Evolutionary conservation across 2,113 vertebrate genomes (phyloP), one percentile per base, ranked within the genome.

Genomic region (Paramormyrops kingsleyae): DNA sequence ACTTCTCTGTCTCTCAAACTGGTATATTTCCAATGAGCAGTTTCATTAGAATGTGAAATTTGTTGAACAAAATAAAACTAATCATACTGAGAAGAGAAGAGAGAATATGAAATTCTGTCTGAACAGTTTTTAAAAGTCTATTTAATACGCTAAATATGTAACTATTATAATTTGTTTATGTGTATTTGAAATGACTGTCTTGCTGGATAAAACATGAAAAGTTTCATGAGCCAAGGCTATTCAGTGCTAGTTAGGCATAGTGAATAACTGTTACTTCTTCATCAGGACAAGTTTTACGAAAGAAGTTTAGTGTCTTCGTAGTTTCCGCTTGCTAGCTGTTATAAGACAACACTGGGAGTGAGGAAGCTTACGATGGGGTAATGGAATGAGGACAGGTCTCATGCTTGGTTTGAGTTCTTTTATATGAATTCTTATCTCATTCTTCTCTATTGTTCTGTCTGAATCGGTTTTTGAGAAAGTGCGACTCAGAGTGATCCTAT

Each of bases 51-150:
- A 13, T 88, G 31, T 83, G 46, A 12, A 89, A 89, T 27, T 46
- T 85, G 46, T 1, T 47, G 42, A 85, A 13, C 19, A 87, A 89
- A 91, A 91, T 91, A 89, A 77, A 91, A 83, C 53, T 50, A 49
- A 90, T 87, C 83, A 87, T 89, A 90, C n/a, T 39, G 31, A 12
- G 31, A 77, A 39, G 31, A 66, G 59, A 27, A 15, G 70, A 31
- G 15, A 39, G 12, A 39, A 77, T 39, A 77, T 13, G 13, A 39
- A 77, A 77, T 35, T 39, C 13, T 5, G 31, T 39, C 31, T 35
- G 13, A 74, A 15, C 66, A 74, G 66, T 31, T 31, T 31, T 31
- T 31, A 35, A 15, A 74, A 74, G 5, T 53, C 52, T 56, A 21
- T 56, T 56, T 56, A 17, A 77, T 77, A 77, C 4, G 4, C 6